Percentiles rank a stretch among this genome's conserved stretches.
phyloP scores from a whole-genome alignment of 2,797 vertebrate genomes.

The Leptoclinus maculatus region DNA sequence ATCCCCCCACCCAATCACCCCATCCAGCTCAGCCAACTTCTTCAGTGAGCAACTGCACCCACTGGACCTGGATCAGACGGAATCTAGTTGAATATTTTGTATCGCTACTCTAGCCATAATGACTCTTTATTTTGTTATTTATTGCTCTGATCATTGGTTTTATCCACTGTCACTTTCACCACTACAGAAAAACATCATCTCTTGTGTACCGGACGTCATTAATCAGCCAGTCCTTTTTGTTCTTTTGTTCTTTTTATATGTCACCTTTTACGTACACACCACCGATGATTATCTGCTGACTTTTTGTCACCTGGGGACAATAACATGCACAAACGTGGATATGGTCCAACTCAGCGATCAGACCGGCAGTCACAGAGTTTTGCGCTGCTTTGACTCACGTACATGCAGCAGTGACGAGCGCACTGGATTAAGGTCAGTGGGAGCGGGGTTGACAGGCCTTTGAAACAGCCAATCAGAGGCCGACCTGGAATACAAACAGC shows the following conservation, averaged over 20 bases:
- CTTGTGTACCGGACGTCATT: constrained; percentile 32
- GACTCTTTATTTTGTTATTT: constrained; percentile 80
- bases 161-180: constrained; percentile 61
- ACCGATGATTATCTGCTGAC: constrained; percentile 52
- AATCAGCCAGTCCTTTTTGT: constrained; percentile 45
- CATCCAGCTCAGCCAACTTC: constrained; percentile 56
- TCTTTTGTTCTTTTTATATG: constrained; percentile 52
- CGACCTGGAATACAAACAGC: constrained; percentile 11
- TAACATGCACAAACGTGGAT: constrained; percentile 53
- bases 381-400: constrained; percentile 56
- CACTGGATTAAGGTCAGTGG: constrained; percentile 71
- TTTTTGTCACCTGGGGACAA: constrained; percentile 63
- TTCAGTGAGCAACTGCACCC: constrained; percentile 72
- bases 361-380: constrained; percentile 34
- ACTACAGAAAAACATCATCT: constrained; percentile 48
- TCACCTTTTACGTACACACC: constrained; percentile 31
- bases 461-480: constrained; percentile 68
- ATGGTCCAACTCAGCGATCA: constrained; percentile 40
- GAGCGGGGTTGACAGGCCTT: constrained; percentile 54
- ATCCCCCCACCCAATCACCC: constrained; percentile 48
- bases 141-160: constrained; percentile 76
- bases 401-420: constrained; percentile 52
- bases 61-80: constrained; percentile 77
- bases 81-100: constrained; percentile 81
- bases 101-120: constrained; percentile 83